These are phyloP conservation scores for Eilema caniola DNA, from an alignment of 2,888 invertebrate species.

Conservation along the genomic window DNA sequence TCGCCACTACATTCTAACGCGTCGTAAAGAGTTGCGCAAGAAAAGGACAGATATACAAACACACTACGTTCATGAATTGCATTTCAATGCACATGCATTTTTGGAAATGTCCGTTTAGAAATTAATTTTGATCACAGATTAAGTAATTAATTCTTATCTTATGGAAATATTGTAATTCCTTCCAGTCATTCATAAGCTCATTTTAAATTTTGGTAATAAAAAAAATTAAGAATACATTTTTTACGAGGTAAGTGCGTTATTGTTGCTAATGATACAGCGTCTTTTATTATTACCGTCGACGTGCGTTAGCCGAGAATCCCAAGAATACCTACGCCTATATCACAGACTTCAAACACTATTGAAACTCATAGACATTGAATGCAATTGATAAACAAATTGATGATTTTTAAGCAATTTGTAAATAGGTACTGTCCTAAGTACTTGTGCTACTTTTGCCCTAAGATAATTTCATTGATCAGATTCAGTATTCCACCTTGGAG, in stretches of 20 bases:
- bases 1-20: slow-evolving; percentile 62
- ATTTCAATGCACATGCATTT: slow-evolving; percentile 68
- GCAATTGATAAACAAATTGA: too few relatives aligned
- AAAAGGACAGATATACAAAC: slow-evolving; percentile 61
- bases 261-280: not conserved
- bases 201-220: not conserved
- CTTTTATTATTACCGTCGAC: not conserved
- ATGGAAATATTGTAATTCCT: slow-evolving; percentile 32
- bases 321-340: not conserved
- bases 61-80: slow-evolving; percentile 57
- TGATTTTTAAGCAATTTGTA: too few relatives aligned
- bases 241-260: not conserved
- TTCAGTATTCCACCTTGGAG: too few relatives aligned
- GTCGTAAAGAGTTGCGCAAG: slow-evolving; percentile 38
- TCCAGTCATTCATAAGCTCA: not conserved
- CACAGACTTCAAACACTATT: not conserved
- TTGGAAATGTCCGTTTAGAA: slow-evolving; percentile 60
- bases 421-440: too few relatives aligned
- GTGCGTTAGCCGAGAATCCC: not conserved
- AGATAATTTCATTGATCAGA: too few relatives aligned
- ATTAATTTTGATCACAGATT: slow-evolving; percentile 57
- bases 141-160: slow-evolving; percentile 1
- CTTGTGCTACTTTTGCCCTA: too few relatives aligned
- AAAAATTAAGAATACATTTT: not conserved
- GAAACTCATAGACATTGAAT: not conserved